Evolutionary conservation across 1,140 invertebrate genomes (phyloP), one percentile per base, ranked within the genome.

Genomic region (Onthophagus taurus): DNA sequence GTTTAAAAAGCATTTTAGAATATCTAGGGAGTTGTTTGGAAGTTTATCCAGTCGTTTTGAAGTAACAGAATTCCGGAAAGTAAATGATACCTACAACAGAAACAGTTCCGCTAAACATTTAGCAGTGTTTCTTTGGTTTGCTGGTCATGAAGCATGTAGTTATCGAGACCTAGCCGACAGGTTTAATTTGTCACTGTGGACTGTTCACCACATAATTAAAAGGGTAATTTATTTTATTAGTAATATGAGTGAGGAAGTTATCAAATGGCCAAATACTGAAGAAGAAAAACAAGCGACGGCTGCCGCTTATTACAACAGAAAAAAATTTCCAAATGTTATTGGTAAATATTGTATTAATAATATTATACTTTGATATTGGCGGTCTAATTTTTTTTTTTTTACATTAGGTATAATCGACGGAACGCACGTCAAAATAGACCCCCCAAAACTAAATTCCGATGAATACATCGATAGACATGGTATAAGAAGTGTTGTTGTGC

Each of bases 41-140:
- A n/a, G n/a, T n/a, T n/a, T n/a, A n/a, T n/a, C n/a, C n/a, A n/a
- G n/a, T n/a, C n/a, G n/a, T n/a, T n/a, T n/a, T n/a, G n/a, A n/a
- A n/a, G n/a, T n/a, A n/a, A n/a, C n/a, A n/a, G n/a, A n/a, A n/a
- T n/a, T n/a, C n/a, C n/a, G n/a, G n/a, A n/a, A n/a, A n/a, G n/a
- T n/a, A n/a, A n/a, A n/a, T n/a, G n/a, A n/a, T n/a, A n/a, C n/a
- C n/a, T n/a, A n/a, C n/a, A n/a, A n/a, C n/a, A n/a, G n/a, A n/a
- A n/a, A n/a, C n/a, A n/a, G n/a, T n/a, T n/a, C n/a, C n/a, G n/a
- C n/a, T n/a, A 26, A 26, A 26, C 24, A 26, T n/a, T n/a, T 26
- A 7, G n/a, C n/a, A n/a, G 31, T 33, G 5, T 36, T 44, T 44
- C 11, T 36, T 5, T 44, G 42, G 42, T 34, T 43, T 33, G 29